A percentile compares a stretch with the other conserved stretches of the same genome.
Evolutionary conservation across 1,140 invertebrate species (phyloP).

Genomic region (Brachionus rubens): DNA sequence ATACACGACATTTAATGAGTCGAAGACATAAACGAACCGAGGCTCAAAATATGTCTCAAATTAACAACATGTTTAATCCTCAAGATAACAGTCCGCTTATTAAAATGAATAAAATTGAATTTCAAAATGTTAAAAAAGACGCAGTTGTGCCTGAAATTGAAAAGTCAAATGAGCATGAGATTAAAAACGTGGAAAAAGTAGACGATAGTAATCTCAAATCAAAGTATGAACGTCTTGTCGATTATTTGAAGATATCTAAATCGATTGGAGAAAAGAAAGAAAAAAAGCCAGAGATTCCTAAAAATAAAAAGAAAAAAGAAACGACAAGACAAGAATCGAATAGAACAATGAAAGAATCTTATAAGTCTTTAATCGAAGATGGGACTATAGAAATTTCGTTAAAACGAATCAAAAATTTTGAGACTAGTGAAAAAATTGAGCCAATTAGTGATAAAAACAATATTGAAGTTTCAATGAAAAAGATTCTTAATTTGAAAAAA

Average conservation of each 20-base stretch:
- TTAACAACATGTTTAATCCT: neutral
- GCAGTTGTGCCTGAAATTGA: neutral
- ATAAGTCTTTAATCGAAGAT: neutral
- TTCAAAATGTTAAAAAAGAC: neutral
- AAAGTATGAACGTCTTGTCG: neutral
- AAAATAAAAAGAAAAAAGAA: neutral
- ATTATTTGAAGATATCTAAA: neutral
- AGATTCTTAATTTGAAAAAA: slow-evolving; percentile 10
- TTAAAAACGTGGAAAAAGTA: slow-evolving; percentile 5
- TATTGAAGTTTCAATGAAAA: neutral
- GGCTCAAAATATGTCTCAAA: neutral
- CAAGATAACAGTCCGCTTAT: neutral
- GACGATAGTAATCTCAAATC: neutral
- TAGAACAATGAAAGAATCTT: neutral
- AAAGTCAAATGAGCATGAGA: neutral
- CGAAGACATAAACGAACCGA: slow-evolving; percentile 18
- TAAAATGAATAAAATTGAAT: neutral
- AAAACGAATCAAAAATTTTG: neutral
- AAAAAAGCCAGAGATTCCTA: neutral
- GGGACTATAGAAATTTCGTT: slow-evolving; percentile 16
- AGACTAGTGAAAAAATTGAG: neutral
- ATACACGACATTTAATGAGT: neutral
- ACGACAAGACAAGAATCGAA: neutral
- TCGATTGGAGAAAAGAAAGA: neutral
- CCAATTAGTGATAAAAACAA: neutral